Evolutionary conservation across 2,888 invertebrate species (phyloP).

Genomic region (Prosapia bicincta): DNA sequence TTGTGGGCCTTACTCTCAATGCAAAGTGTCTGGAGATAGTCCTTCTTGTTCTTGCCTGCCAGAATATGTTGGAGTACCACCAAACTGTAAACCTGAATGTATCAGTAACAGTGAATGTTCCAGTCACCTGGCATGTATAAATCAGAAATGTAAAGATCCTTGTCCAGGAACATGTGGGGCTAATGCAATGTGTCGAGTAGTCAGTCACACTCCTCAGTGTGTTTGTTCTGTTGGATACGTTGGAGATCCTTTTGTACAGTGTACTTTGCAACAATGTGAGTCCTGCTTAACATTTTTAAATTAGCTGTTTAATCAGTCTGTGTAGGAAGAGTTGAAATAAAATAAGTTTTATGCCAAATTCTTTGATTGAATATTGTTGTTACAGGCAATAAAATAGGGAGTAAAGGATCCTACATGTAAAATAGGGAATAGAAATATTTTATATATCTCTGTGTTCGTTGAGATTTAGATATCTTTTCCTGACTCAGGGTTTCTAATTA

Average conservation of each 20-base stretch:
- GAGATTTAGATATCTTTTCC: too few relatives aligned
- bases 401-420: too few relatives aligned
- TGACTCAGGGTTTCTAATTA: too few relatives aligned
- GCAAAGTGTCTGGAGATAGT: constrained; percentile 68
- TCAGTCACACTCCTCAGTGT: constrained; percentile 47
- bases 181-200: constrained; percentile 45
- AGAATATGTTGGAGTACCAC: constrained; percentile 78
- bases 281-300: neutral
- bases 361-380: too few relatives aligned
- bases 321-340: too few relatives aligned
- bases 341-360: constrained; percentile 35
- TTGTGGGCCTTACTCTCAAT: constrained; percentile 86
- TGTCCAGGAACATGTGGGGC: constrained; percentile 46
- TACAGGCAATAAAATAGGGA: too few relatives aligned
- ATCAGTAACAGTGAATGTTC: constrained; percentile 74
- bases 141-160: constrained; percentile 48
- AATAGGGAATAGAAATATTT: too few relatives aligned
- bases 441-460: too few relatives aligned
- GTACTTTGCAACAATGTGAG: constrained; percentile 39
- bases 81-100: constrained; percentile 79
- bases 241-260: constrained; percentile 56
- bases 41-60: constrained; percentile 75
- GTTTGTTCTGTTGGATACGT: constrained; percentile 46
- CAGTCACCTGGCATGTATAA: constrained; percentile 45
- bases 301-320: neutral